Base-by-base conservation (phyloP, 2,113 vertebrate genomes). In the Charina bottae region DNA sequence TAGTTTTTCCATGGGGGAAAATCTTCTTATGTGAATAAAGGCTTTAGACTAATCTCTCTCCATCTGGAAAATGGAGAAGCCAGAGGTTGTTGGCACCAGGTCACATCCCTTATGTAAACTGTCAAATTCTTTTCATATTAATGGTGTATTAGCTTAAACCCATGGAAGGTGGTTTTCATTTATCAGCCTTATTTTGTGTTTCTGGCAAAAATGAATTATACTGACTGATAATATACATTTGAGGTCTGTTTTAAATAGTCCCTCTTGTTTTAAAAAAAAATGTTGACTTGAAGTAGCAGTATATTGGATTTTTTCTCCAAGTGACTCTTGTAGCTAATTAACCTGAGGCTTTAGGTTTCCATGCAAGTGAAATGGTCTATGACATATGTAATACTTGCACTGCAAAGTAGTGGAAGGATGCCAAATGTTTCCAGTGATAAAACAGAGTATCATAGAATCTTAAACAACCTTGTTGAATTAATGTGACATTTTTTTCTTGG, bases 81-180 rank as follows among this genome's bases (percentile, higher is more conserved):
- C 96, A 97, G 96, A 97, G 97, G 96, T 98, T 97, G 97, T 96
- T 98, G 97, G 97, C 97, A 97, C 90, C 94, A 95, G 98, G 98
- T 98, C 98, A 98, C 97, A 98, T 99, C 98, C 97, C 97, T 95
- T 96, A 98, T 98, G 98, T 98, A 98, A 98, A 98, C 97, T 97
- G 97, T 98, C 97, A 98, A 97, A 98, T 98, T 98, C 97, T 98
- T 98, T 97, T 94, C 97, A 96, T 97, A 96, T 97, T 98, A 97
- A 98, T 98, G 97, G 95, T 95, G 95, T 97, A 97, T 98, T 96
- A 95, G 96, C 93, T 98, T 97, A 98, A 97, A 97, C 96, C 95
- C 96, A 90, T 94, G 95, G 95, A 95, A 96, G 86, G 94, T 95
- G 96, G 91, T 94, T 96, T 93, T 94, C 94, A 97, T 95, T 96